phyloP scores from a whole-genome alignment of 1,140 invertebrate species.

The Atopsyche davidsoni region DNA sequence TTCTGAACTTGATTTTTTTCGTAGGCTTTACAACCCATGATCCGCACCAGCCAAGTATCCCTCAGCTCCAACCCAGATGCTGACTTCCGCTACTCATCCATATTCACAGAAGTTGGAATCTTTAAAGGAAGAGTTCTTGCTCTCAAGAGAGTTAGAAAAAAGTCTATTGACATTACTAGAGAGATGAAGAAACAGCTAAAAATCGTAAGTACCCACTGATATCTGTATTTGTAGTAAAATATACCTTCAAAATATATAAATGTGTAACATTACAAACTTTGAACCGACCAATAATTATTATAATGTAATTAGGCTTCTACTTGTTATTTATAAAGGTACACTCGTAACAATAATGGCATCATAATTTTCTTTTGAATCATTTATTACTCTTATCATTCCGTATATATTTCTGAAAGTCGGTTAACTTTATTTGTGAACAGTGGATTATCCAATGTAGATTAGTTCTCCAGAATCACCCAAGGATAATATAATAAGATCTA shows the following conservation, averaged over 20 bases:
- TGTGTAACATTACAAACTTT: no score
- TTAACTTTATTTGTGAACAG: no score
- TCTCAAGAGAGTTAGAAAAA: slow-evolving; percentile 78
- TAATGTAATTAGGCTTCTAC: no score
- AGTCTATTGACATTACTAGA: slow-evolving; percentile 82
- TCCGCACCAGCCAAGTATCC: slow-evolving; percentile 79
- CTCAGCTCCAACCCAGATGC: slow-evolving; percentile 79
- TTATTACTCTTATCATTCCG: no score
- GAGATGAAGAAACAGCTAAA: slow-evolving; percentile 95
- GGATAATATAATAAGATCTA: no score
- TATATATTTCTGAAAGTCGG: no score
- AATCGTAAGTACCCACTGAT: slow-evolving; percentile 56
- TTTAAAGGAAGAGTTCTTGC: slow-evolving; percentile 80
- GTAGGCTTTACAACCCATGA: slow-evolving; percentile 52
- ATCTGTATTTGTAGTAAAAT: background rate
- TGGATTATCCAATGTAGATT: no score
- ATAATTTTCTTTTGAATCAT: no score
- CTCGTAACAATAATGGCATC: no score
- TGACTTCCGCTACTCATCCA: slow-evolving; percentile 77
- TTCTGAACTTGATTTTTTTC: slow-evolving; percentile 6
- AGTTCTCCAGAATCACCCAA: no score
- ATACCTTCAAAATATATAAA: background rate
- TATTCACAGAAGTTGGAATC: slow-evolving; percentile 83
- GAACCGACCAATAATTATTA: no score
- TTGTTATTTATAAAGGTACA: no score